Base-by-base conservation (phyloP, 92 coral and sea anemone genomes). In the Siderastrea radians region DNA sequence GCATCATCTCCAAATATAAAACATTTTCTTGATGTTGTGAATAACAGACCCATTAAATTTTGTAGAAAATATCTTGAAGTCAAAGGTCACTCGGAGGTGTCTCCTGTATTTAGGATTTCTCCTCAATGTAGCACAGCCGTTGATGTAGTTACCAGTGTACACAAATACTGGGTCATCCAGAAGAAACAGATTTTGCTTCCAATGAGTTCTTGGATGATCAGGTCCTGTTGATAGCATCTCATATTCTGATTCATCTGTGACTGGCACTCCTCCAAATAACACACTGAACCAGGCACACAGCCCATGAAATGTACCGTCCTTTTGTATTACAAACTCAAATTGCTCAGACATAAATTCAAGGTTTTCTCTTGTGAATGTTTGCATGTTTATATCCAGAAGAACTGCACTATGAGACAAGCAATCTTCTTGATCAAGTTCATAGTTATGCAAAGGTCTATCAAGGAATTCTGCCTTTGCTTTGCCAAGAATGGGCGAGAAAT, bases 251-350 rank as follows among this genome's bases (percentile, higher is more conserved):
- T 62, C 74, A 13, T 66, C 83, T 19, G 79, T 66, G 5, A 58
- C 68, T 69, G 96, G 93, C 16, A 88, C 89, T 64, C 89, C 90
- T 14, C 94, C 96, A 95, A 97, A 97, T 62, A 86, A 82, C 3
- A 97, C 99, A 66, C 91, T 97, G 94, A 97, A 97, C 99, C 99
- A 97, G 8, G 96, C 85, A 83, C 98, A 93, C 68, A 97, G 91
- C 16, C 99, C 99, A 95, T 95, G 95, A 60, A 97, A 71, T 57
- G 72, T 74, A 2, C 93, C 96, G 60, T 89, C 95, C 67, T 94
- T 95, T 38, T 71, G 49, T 52, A 97, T 89, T 59, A 85, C 73
- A 90, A 93, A 97, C 75, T 86, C 94, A 75, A 97, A 88, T 44
- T 84, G 71, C 26, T 90, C 88, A 2, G 86, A 87, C 68, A 88